Conservation (phyloP, 2,888 invertebrate genomes). For the Merodon equestris region DNA sequence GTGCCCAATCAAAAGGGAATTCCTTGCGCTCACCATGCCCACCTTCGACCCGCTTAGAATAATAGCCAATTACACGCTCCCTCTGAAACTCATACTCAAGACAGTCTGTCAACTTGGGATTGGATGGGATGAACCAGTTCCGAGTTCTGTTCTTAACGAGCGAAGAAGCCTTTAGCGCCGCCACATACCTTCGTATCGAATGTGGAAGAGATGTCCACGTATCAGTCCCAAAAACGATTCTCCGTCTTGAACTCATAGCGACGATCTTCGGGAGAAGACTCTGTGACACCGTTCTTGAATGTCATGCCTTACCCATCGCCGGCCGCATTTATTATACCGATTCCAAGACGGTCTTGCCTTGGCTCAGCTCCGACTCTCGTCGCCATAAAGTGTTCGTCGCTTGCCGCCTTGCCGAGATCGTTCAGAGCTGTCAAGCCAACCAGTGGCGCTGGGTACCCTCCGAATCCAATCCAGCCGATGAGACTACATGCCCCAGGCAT, state of each 20-base stretch:
- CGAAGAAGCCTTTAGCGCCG: constrained; percentile 44
- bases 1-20: too few relatives aligned
- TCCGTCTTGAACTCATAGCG: constrained; percentile 23
- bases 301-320: constrained; percentile 3
- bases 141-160: too few relatives aligned
- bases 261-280: constrained; percentile 21
- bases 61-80: too few relatives aligned
- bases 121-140: too few relatives aligned
- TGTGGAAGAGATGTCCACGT: not conserved
- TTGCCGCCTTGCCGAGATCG: constrained; percentile 12
- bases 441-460: too few relatives aligned
- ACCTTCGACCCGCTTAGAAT: too few relatives aligned
- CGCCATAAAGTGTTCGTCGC: constrained; percentile 25
- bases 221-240: constrained; percentile 18
- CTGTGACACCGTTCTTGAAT: not conserved
- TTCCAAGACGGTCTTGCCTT: constrained; percentile 26
- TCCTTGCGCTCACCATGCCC: too few relatives aligned
- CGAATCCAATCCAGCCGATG: constrained; percentile 19
- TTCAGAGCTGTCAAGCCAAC: constrained; percentile 6
- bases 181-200: constrained; percentile 22
- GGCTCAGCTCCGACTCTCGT: constrained; percentile 21
- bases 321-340: constrained; percentile 25
- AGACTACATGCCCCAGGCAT: constrained; percentile 17
- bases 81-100: too few relatives aligned
- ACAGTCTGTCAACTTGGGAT: too few relatives aligned